These are phyloP conservation scores for Scomber japonicus DNA, from an alignment of 2,113 vertebrate genomes.

Conservation along the genomic window DNA sequence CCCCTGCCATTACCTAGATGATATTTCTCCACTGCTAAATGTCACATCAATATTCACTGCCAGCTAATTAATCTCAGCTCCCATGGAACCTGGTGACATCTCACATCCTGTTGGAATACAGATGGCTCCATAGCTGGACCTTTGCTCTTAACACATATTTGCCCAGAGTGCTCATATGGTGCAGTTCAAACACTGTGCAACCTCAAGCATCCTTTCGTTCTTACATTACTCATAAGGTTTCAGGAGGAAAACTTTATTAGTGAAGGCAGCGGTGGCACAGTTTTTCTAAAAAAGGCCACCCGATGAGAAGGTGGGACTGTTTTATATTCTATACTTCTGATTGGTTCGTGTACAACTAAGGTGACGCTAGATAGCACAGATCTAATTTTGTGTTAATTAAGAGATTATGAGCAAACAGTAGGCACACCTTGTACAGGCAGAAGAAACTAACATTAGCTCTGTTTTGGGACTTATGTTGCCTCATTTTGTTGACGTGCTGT, in stretches of 20 bases:
- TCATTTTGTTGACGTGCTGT: no score
- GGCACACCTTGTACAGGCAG: no score
- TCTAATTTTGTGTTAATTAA: no score
- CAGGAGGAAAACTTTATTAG: slow-evolving; percentile 34
- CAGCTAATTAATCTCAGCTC: slow-evolving; percentile 76
- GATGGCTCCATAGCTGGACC: slow-evolving; percentile 52
- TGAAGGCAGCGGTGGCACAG: not conserved
- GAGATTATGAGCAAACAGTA: no score
- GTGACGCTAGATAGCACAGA: no score
- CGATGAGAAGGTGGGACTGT: no score
- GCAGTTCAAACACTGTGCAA: slow-evolving; percentile 36
- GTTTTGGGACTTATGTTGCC: no score
- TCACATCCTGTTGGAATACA: slow-evolving; percentile 66
- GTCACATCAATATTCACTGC: slow-evolving; percentile 80
- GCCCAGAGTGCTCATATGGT: slow-evolving; percentile 8
- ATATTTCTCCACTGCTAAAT: slow-evolving; percentile 78
- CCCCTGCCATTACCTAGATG: slow-evolving; percentile 62
- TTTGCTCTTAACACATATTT: slow-evolving; percentile 54
- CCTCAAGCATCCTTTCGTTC: slow-evolving; percentile 24
- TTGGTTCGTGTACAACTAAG: no score
- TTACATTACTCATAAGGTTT: slow-evolving; percentile 39
- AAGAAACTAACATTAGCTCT: no score
- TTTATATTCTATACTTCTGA: no score
- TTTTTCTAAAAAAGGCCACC: no score
- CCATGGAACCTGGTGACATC: slow-evolving; percentile 57